These are phyloP conservation scores for Apostichopus leukothele DNA, from an alignment of 53 echinoderm and acorn worm species.

Conservation along the genomic window DNA sequence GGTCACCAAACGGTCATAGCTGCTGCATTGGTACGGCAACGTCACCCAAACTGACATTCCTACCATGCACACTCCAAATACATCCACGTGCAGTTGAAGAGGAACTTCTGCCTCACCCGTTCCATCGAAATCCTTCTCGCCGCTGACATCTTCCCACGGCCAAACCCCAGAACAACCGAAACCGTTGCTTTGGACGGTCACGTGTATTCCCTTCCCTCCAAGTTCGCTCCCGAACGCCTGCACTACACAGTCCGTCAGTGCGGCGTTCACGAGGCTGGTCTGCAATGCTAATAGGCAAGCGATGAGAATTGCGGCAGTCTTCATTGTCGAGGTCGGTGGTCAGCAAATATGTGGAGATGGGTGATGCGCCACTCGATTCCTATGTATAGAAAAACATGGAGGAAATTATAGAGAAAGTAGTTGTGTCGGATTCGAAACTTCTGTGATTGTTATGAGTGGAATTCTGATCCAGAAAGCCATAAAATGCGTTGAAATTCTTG, in stretches of 20 bases:
- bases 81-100: background rate
- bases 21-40: constrained; percentile 1
- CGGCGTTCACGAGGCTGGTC: background rate
- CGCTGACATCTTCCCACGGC: constrained; percentile 5
- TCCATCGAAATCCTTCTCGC: background rate
- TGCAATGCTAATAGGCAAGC: constrained; percentile 7
- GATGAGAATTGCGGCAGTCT: constrained; percentile 5
- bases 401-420: background rate
- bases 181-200: background rate
- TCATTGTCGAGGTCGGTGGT: background rate
- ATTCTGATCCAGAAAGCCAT: background rate
- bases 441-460: background rate
- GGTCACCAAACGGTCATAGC: background rate
- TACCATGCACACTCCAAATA: background rate
- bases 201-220: background rate
- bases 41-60: background rate
- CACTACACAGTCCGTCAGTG: background rate
- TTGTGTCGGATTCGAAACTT: background rate
- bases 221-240: background rate
- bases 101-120: background rate
- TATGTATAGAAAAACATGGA: background rate
- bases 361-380: background rate
- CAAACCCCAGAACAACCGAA: background rate
- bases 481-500: background rate
- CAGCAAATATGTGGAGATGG: constrained; percentile 13